A percentile compares a stretch with the other conserved stretches of the same genome.
These are phyloP conservation scores for Henicopernis longicauda DNA, from an alignment of 2,113 vertebrate genomes.

Conservation along the genomic window DNA sequence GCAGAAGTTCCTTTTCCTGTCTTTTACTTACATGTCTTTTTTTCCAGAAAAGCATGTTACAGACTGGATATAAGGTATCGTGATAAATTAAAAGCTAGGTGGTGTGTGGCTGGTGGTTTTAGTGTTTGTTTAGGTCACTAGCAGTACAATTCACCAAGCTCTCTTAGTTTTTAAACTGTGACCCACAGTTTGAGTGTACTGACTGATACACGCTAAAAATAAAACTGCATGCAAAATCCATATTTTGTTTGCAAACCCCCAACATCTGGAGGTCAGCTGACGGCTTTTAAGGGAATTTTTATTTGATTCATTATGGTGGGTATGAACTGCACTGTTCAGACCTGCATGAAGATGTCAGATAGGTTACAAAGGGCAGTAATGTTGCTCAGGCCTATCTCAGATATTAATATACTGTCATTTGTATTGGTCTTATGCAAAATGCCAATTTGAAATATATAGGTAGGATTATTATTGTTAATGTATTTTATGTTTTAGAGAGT, in stretches of 20 bases:
- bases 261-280: not conserved
- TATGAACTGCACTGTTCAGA: not conserved
- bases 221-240: not conserved
- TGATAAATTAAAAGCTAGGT: not conserved
- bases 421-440: not conserved
- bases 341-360: not conserved
- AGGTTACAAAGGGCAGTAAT: not conserved
- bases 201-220: not conserved
- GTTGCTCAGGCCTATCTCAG: not conserved
- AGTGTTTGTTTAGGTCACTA: not conserved
- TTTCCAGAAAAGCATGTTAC: not conserved
- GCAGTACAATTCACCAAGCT: not conserved
- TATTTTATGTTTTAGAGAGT: not conserved
- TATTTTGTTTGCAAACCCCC: not conserved
- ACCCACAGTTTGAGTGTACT: not conserved
- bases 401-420: not conserved
- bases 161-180: not conserved
- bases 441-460: not conserved
- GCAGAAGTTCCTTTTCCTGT: not conserved
- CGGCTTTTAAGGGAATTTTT: not conserved
- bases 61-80: not conserved
- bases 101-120: not conserved
- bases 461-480: not conserved
- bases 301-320: not conserved
- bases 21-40: not conserved